phyloP scores from a whole-genome alignment of 2,797 vertebrate species.

The Gymnoscopelus microlampas region DNA sequence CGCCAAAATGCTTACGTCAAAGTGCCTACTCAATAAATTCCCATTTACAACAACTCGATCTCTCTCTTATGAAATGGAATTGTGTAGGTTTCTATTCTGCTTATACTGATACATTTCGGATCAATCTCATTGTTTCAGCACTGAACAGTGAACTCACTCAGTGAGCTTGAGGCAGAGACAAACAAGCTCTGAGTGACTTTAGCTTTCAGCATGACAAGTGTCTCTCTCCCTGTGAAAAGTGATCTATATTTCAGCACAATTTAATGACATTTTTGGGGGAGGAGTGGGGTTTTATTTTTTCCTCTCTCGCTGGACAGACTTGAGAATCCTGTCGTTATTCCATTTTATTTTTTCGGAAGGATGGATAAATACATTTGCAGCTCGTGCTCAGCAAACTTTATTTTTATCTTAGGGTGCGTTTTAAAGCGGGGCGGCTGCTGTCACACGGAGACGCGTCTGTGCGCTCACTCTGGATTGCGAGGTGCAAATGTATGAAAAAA shows the following conservation, averaged over 20 bases:
- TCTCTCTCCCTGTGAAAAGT: slow-evolving; percentile 57
- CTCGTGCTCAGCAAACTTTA: slow-evolving; percentile 71
- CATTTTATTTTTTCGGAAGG: slow-evolving; percentile 22
- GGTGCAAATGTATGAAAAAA: slow-evolving; percentile 87
- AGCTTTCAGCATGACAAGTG: slow-evolving; percentile 47
- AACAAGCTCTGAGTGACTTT: slow-evolving; percentile 38
- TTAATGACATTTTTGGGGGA: slow-evolving; percentile 66
- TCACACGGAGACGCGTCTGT: slow-evolving; percentile 65
- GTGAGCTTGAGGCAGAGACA: slow-evolving; percentile 28
- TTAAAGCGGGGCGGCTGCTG: slow-evolving; percentile 67
- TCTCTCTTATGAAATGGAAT: no score
- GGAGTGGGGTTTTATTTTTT: slow-evolving; percentile 38
- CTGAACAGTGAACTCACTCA: slow-evolving; percentile 16
- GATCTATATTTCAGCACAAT: slow-evolving; percentile 70
- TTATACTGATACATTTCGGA: no score
- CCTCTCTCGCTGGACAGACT: slow-evolving; percentile 40
- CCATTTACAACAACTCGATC: no score
- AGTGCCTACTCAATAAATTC: no score
- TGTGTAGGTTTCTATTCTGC: no score
- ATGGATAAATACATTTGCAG: slow-evolving; percentile 78
- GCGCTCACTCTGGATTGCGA: slow-evolving; percentile 72
- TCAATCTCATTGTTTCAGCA: neutral
- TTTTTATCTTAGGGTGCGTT: slow-evolving; percentile 78
- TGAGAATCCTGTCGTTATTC: slow-evolving; percentile 50
- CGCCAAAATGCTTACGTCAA: no score